These are phyloP conservation scores for Diadegma fenestrale DNA, from an alignment of 2,888 invertebrate genomes.

Conservation along the genomic window DNA sequence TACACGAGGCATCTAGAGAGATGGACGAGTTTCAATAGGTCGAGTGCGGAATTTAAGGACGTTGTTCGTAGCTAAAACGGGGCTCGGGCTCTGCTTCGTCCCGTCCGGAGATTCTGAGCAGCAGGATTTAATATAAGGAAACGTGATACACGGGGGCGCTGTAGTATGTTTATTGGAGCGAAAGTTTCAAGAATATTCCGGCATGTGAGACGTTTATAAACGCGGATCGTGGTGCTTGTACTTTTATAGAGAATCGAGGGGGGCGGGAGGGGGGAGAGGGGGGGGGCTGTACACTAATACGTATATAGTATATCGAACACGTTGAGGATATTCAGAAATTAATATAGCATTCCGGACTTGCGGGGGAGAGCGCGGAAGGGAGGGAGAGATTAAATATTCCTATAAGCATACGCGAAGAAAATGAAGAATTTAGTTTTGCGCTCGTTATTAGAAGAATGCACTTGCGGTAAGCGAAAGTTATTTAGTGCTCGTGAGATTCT, in stretches of 20 bases:
- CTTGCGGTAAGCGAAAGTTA: constrained; percentile 21
- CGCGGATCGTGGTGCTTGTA: too few relatives aligned
- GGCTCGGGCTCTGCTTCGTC: neutral
- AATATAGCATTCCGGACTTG: constrained; percentile 10
- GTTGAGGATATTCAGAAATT: neutral
- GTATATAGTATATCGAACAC: neutral
- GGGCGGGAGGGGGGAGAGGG: neutral
- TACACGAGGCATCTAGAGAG: neutral
- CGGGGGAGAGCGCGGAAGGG: neutral
- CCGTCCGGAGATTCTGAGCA: neutral
- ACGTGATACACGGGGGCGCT: neutral
- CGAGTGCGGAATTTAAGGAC: neutral
- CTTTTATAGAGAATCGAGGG: neutral
- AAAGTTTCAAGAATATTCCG: constrained; percentile 25
- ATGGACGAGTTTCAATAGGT: neutral
- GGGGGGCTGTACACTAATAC: neutral
- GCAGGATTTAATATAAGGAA: constrained; percentile 4
- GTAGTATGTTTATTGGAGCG: constrained; percentile 20
- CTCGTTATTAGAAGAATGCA: neutral
- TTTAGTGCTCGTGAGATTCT: neutral
- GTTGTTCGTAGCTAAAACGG: neutral
- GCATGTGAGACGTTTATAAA: constrained; percentile 23
- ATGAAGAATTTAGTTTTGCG: constrained; percentile 4
- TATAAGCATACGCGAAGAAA: neutral
- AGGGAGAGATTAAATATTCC: neutral